A percentile compares a stretch with the other conserved stretches of the same genome.
phyloP scores from a whole-genome alignment of 2,888 invertebrate species.

The Julus scanicus region DNA sequence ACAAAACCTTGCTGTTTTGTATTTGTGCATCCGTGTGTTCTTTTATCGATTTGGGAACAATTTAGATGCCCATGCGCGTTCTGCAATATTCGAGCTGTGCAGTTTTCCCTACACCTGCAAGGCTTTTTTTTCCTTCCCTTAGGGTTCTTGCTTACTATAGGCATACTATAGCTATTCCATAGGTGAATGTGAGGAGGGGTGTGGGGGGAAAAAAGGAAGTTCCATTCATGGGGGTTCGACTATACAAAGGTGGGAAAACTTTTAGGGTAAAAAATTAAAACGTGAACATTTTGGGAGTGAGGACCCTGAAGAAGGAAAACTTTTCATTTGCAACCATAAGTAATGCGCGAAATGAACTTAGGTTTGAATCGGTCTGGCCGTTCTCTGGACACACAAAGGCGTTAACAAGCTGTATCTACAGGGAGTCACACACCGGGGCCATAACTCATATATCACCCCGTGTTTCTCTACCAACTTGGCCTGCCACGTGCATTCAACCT shows the following conservation, averaged over 20 bases:
- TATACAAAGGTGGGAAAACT: neutral
- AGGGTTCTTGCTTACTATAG: neutral
- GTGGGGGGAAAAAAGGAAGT: neutral
- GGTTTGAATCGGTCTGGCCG: conserved; percentile 10
- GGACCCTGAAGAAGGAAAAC: neutral
- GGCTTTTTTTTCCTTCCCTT: neutral
- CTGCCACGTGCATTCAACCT: conserved; percentile 49
- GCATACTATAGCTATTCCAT: neutral
- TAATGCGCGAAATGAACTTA: neutral
- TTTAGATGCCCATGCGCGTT: neutral
- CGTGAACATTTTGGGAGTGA: neutral
- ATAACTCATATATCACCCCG: conserved; percentile 46
- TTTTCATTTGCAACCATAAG: conserved; percentile 11
- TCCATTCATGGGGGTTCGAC: neutral
- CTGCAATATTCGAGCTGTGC: neutral
- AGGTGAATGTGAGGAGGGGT: neutral
- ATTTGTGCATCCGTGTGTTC: conserved; percentile 31
- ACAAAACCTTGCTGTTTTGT: neutral
- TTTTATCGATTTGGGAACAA: conserved; percentile 27
- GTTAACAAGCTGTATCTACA: conserved; percentile 50
- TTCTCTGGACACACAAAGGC: conserved; percentile 38
- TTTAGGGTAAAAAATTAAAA: conserved; percentile 7
- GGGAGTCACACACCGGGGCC: conserved; percentile 49
- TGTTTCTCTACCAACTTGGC: neutral
- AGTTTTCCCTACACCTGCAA: conserved; percentile 17